Evolutionary conservation across 2,797 vertebrate genomes (phyloP), one percentile per base, ranked within the genome.

Genomic region (Sitta carolinensis): DNA sequence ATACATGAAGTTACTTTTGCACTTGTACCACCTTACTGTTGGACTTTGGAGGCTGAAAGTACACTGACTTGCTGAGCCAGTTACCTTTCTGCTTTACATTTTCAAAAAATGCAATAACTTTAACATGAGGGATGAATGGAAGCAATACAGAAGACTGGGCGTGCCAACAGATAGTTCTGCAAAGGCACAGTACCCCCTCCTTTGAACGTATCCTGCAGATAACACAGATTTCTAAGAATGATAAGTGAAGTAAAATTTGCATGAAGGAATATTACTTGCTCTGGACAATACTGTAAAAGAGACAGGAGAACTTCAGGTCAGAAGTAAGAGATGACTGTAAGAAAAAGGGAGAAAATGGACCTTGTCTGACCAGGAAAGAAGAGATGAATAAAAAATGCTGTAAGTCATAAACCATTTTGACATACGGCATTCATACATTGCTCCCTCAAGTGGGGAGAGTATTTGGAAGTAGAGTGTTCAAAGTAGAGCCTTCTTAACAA

Each of bases 161-260:
- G 62, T 92, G 69, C 48, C 82, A 75, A 59, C 52, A 22, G 78
- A 77, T 61, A 80, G 38, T 54, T 91, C 72, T 83, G 72, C 75
- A 72, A 57, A 90, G 29, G 32, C 79, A 17, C 23, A 0, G 1
- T 83, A 69, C 13, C 45, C 67, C 30, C n/a, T 75, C 5, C 43
- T 91, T 40, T 91, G 73, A 85, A 69, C 66, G 62, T 66, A 51
- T 50, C 19, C 40, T 75, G 70, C 34, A 80, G 72, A 93, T 85
- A 95, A 89, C 25, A 73, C 57, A 58, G 84, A 85, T 86, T 94
- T 88, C 51, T 81, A 40, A 70, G 84, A 95, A 84, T 40, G 16
- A 77, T 85, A 84, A 40, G 21, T 32, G 38, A 81, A 74, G 64
- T 58, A 63, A 75, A 62, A 81, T 92, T 75, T 78, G 7, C 52